Conservation (phyloP, 2,797 vertebrate genomes). For the Periophthalmus magnuspinnatus region DNA sequence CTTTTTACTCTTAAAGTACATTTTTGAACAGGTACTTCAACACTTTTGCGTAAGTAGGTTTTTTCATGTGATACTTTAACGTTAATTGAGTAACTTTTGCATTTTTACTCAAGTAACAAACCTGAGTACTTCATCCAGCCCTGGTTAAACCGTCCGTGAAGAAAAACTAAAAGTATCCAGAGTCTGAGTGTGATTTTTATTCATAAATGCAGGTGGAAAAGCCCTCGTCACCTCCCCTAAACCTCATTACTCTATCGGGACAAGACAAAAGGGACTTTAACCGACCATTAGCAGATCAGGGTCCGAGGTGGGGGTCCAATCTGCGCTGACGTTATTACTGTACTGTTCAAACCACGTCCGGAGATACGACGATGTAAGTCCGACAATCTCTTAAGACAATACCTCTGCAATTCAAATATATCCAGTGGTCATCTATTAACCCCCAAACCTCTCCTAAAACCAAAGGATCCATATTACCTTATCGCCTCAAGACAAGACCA, state of each 20-base stretch:
- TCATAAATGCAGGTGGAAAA: constrained; percentile 65
- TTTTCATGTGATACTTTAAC: too few relatives aligned
- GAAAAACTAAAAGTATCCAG: neutral
- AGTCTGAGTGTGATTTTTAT: constrained; percentile 36
- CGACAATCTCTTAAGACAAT: constrained; percentile 71
- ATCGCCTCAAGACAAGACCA: constrained; percentile 61
- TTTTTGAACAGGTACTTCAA: too few relatives aligned
- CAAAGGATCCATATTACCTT: constrained; percentile 65
- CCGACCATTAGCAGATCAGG: constrained; percentile 49
- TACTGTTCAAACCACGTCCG: constrained; percentile 38
- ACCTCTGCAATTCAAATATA: constrained; percentile 47
- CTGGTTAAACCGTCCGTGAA: neutral
- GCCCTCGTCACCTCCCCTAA: constrained; percentile 57
- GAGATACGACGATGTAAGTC: constrained; percentile 60
- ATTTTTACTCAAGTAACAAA: too few relatives aligned
- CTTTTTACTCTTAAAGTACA: too few relatives aligned
- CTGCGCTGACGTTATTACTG: constrained; percentile 55
- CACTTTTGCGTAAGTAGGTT: too few relatives aligned
- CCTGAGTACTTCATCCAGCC: too few relatives aligned
- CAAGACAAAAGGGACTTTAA: constrained; percentile 71
- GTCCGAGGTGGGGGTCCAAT: constrained; percentile 60
- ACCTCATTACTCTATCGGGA: constrained; percentile 75
- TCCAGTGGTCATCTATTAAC: constrained; percentile 62
- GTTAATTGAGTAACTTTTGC: too few relatives aligned
- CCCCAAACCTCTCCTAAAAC: constrained; percentile 58